These are phyloP conservation scores for Tolmerus cingulatus DNA, from an alignment of 2,888 invertebrate genomes.

Conservation along the genomic window DNA sequence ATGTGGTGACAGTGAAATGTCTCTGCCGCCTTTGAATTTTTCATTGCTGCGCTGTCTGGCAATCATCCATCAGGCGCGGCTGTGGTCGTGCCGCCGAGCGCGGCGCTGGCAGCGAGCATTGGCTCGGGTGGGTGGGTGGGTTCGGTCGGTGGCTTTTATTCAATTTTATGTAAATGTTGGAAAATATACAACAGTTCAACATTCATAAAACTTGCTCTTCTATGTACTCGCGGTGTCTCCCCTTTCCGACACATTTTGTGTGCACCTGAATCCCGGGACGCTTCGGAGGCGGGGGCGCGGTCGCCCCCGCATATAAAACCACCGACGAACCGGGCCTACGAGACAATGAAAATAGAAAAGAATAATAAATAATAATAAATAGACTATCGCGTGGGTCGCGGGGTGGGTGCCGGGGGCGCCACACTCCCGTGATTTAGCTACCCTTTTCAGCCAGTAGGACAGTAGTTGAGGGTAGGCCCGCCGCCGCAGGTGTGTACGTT, in stretches of 20 bases:
- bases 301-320: slow-evolving; percentile 5
- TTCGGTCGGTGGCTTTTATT: slow-evolving; percentile 18
- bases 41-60: slow-evolving; percentile 37
- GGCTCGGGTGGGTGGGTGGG: slow-evolving; percentile 24
- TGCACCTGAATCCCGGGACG: slow-evolving; percentile 27
- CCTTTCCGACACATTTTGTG: slow-evolving; percentile 39
- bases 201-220: slow-evolving; percentile 46
- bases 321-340: background rate
- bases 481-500: slow-evolving; percentile 19
- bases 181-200: slow-evolving; percentile 40
- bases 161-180: slow-evolving; percentile 45
- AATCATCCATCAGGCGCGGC: slow-evolving; percentile 25
- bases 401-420: background rate
- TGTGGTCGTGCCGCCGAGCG: background rate
- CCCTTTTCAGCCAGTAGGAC: slow-evolving; percentile 20
- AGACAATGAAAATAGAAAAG: slow-evolving; percentile 38
- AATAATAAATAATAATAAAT: slow-evolving; percentile 36
- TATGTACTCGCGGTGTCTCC: slow-evolving; percentile 44
- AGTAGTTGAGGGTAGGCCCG: background rate
- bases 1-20: slow-evolving; percentile 40
- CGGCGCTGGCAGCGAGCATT: background rate
- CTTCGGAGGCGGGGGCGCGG: background rate
- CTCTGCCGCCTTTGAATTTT: slow-evolving; percentile 37
- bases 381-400: background rate
- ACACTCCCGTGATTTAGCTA: slow-evolving; percentile 19